Evolutionary conservation across 2,113 vertebrate genomes (phyloP), one percentile per base, ranked within the genome.

Genomic region (Lontra canadensis): DNA sequence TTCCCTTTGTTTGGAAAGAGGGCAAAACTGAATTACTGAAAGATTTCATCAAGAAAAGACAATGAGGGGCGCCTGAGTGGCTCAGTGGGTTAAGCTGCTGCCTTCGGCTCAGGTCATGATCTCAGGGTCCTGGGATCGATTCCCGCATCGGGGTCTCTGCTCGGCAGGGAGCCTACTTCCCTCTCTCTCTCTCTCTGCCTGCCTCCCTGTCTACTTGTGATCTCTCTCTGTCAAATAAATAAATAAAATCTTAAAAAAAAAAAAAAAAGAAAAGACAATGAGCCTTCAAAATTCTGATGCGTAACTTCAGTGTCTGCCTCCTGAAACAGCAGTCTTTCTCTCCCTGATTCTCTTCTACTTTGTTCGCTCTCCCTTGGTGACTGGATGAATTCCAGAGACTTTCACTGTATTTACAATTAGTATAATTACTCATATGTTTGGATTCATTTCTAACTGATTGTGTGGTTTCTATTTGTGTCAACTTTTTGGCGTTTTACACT

Each of bases 1-100:
- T 95, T 84, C 74, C 23, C 23, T 88, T 92, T 79, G 71, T 88
- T 88, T 94, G 55, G 71, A 11, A 92, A 94, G 61, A 87, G 31
- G 74, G 25, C 6, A 93, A 92, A 93, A 85, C 3, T 69, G 65
- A 83, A 78, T 44, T 82, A 88, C 34, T 88, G 83, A 69, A 81
- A 84, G 55, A 44, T 49, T 88, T 52, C 52, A 69, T 73, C 79
- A 97, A 29, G 36, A 74, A 92, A 85, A 81, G 26, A 67, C 44
- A 90, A 39, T 12, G n/a, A 57, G 69, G n/a, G n/a, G n/a, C n/a
- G n/a, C n/a, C n/a, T n/a, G n/a, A n/a, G n/a, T n/a, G n/a, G n/a
- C n/a, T n/a, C n/a, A n/a, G n/a, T n/a, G n/a, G n/a, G n/a, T n/a
- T n/a, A n/a, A n/a, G n/a, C n/a, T n/a, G n/a, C n/a, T n/a, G n/a